These are phyloP conservation scores for Pteromalus puparum DNA, from an alignment of 1,140 invertebrate species.

Conservation along the genomic window DNA sequence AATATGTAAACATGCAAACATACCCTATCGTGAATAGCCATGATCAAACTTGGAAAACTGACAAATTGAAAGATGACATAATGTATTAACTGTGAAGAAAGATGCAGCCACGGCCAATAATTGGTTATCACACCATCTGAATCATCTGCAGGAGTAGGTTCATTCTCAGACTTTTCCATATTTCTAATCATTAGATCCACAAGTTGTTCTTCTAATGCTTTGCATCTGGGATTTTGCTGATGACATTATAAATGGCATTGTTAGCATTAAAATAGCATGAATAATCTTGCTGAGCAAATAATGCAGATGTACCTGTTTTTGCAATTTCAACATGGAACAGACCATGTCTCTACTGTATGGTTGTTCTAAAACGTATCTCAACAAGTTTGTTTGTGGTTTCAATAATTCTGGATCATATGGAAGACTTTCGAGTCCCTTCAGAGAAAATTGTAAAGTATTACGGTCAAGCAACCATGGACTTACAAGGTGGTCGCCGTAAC, in stretches of 20 bases:
- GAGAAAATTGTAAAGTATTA: conserved; percentile 87
- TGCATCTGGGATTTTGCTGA: conserved; percentile 91
- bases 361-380: conserved; percentile 95
- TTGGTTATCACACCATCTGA: conserved; percentile 83
- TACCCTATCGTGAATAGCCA: conserved; percentile 90
- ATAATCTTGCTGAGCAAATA: background rate
- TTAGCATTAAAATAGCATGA: background rate
- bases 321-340: conserved; percentile 93
- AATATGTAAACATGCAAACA: conserved; percentile 33
- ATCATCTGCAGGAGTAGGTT: conserved; percentile 75
- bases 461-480: conserved; percentile 95
- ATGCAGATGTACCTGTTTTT: conserved; percentile 82
- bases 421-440: conserved; percentile 87
- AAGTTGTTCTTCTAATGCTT: conserved; percentile 94
- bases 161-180: conserved; percentile 92
- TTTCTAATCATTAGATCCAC: conserved; percentile 93
- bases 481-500: conserved; percentile 90
- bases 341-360: conserved; percentile 98
- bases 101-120: conserved; percentile 93
- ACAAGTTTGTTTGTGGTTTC: conserved; percentile 90
- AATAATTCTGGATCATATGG: conserved; percentile 93
- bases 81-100: conserved; percentile 96
- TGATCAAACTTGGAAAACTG: conserved; percentile 93
- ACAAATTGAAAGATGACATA: conserved; percentile 97
- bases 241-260: background rate